These are phyloP conservation scores for Leucozona laternaria DNA, from an alignment of 2,888 invertebrate species.

Conservation along the genomic window DNA sequence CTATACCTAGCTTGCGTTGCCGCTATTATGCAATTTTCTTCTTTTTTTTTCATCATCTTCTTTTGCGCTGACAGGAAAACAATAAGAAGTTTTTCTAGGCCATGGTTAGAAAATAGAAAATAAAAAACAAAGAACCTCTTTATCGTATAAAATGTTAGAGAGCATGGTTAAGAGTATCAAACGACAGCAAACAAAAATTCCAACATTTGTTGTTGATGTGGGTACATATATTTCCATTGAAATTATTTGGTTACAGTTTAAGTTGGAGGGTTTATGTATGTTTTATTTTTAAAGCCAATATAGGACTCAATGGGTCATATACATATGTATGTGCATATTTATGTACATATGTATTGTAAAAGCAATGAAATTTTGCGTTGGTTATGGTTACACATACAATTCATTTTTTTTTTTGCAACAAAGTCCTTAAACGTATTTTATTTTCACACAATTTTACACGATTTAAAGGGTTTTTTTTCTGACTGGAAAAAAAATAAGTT, in stretches of 20 bases:
- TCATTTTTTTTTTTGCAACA: background rate
- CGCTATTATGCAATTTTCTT: conserved; percentile 30
- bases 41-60: conserved; percentile 19
- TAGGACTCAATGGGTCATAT: conserved; percentile 12
- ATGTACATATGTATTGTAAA: background rate
- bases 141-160: conserved; percentile 52
- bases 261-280: background rate
- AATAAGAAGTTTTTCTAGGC: conserved; percentile 68
- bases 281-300: conserved; percentile 1
- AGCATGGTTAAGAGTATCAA: conserved; percentile 50
- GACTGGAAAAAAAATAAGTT: background rate
- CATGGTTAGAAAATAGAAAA: conserved; percentile 57
- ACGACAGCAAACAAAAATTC: conserved; percentile 12
- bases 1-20: background rate
- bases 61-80: conserved; percentile 64
- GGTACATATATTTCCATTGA: background rate
- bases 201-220: background rate
- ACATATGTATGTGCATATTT: too few species aligned
- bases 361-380: conserved; percentile 3
- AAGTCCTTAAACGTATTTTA: conserved; percentile 3
- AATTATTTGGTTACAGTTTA: conserved; percentile 30
- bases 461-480: background rate
- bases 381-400: conserved; percentile 2
- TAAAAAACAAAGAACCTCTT: conserved; percentile 29
- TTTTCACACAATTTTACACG: conserved; percentile 1